Conservation (phyloP, 2,797 vertebrate species). For the Acrossocheilus wenchowensis region DNA sequence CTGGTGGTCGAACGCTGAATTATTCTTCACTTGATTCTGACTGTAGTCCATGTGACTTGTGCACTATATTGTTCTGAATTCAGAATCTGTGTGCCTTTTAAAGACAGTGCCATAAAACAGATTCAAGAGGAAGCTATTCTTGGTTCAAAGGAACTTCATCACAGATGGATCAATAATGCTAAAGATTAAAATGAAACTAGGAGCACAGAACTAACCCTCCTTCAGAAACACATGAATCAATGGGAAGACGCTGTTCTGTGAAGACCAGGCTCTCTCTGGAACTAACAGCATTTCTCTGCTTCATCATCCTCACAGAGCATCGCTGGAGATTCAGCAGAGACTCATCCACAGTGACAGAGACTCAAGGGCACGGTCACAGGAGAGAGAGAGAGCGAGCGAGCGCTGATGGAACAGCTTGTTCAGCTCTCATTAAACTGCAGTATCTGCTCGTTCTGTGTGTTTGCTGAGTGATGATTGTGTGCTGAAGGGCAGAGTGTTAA, state of each 20-base stretch:
- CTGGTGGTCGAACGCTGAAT: too few relatives aligned
- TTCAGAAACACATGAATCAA: neutral
- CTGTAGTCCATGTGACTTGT: too few relatives aligned
- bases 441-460: neutral
- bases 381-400: neutral
- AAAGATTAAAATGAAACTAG: too few relatives aligned
- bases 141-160: neutral
- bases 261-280: neutral
- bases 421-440: neutral
- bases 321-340: neutral
- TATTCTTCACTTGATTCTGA: too few relatives aligned
- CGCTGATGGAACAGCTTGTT: neutral
- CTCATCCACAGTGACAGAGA: conserved; percentile 10
- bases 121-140: neutral
- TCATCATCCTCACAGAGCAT: neutral
- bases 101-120: too few relatives aligned
- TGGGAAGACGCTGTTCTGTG: neutral
- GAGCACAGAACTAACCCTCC: too few relatives aligned
- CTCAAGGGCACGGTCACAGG: neutral
- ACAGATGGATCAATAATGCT: too few relatives aligned
- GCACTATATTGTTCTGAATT: too few relatives aligned
- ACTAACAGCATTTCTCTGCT: neutral
- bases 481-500: neutral
- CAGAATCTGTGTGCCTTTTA: too few relatives aligned
- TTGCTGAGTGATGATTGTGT: neutral